phyloP scores from a whole-genome alignment of 2,113 vertebrate species.

The Xiphophorus hellerii region DNA sequence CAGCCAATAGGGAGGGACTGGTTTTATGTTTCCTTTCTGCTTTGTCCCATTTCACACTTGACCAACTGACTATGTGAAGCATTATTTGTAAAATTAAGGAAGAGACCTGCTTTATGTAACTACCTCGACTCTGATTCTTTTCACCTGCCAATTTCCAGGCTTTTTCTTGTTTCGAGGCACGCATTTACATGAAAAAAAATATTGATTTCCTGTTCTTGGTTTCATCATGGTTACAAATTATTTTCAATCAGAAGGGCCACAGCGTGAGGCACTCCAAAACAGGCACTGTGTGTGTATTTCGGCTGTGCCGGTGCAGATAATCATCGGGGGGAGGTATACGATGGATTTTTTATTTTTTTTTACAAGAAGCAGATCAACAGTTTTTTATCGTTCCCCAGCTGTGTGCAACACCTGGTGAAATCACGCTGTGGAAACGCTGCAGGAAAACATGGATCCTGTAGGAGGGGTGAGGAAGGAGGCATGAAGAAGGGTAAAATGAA shows the following conservation, averaged over 20 bases:
- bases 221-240: constrained; percentile 19
- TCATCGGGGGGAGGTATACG: constrained; percentile 26
- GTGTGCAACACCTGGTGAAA: constrained; percentile 61
- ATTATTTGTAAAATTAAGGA: constrained; percentile 36
- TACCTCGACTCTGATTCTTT: constrained; percentile 4
- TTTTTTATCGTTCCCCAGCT: constrained; percentile 52
- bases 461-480: background rate
- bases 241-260: constrained; percentile 23
- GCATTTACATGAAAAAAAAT: constrained; percentile 34
- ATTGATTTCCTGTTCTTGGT: constrained; percentile 6
- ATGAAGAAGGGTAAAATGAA: background rate
- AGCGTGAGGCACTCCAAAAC: constrained; percentile 42
- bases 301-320: constrained; percentile 30
- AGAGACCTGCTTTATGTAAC: constrained; percentile 3
- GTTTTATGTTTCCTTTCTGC: constrained; percentile 36
- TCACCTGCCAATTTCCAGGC: constrained; percentile 20
- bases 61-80: constrained; percentile 25
- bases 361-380: constrained; percentile 27
- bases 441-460: constrained; percentile 23
- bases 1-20: constrained; percentile 7
- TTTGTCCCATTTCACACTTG: constrained; percentile 64
- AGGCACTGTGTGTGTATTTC: constrained; percentile 33
- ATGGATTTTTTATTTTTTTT: constrained; percentile 34
- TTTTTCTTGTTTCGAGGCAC: background rate
- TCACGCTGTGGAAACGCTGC: constrained; percentile 39